Evolutionary conservation across 1,140 invertebrate species (phyloP).

Genomic region (Megathymus violae): DNA sequence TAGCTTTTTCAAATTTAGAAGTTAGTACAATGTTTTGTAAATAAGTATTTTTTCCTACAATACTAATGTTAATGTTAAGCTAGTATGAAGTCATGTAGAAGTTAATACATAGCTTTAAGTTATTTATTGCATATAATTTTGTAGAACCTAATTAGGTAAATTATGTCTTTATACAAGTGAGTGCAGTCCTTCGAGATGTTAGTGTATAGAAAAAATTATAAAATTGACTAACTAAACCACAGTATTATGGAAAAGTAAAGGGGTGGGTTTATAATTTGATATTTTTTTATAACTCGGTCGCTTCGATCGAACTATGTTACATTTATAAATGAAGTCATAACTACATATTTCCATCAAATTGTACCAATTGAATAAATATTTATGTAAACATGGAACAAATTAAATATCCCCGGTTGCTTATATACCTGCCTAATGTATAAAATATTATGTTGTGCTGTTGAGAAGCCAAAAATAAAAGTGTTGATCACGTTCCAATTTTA

Average conservation of each 20-base stretch:
- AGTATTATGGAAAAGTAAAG: background rate
- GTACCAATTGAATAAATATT: no score
- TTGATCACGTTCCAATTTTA: no score
- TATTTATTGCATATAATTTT: conserved; percentile 68
- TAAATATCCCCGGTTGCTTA: no score
- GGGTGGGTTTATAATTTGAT: background rate
- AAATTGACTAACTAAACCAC: background rate
- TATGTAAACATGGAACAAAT: background rate
- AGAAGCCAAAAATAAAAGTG: no score
- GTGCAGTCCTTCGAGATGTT: conserved; percentile 13
- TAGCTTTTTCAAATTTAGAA: conserved; percentile 2
- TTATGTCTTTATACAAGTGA: conserved; percentile 30
- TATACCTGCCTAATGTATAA: no score
- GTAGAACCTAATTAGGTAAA: conserved; percentile 12
- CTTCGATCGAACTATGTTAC: background rate
- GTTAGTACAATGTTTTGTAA: conserved; percentile 4
- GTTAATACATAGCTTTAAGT: conserved; percentile 59
- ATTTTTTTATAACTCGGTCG: background rate
- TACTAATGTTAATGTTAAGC: conserved; percentile 21
- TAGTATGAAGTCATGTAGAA: conserved; percentile 62
- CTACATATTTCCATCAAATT: no score
- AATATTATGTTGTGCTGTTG: no score
- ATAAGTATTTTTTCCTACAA: conserved; percentile 23
- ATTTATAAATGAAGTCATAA: background rate
- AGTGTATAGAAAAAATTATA: background rate